A percentile compares a stretch with the other conserved stretches of the same genome.
Evolutionary conservation across 2,113 vertebrate genomes (phyloP).

Genomic region (Pseudorectes ferrugineus): DNA sequence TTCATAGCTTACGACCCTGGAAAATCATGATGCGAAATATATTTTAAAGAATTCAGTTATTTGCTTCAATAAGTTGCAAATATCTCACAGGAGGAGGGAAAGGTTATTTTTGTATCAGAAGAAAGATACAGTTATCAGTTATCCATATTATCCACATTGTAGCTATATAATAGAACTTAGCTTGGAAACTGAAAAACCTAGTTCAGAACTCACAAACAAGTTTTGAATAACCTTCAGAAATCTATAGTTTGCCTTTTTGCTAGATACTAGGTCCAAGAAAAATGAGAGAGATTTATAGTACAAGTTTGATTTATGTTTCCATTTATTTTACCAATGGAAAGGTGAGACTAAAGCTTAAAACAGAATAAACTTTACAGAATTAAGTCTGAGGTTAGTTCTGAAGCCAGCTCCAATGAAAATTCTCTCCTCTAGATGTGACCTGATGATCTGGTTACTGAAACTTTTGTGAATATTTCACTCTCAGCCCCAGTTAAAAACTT

Average conservation of each 20-base stretch:
- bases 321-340: not conserved
- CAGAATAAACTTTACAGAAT: not conserved
- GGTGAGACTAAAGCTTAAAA: not conserved
- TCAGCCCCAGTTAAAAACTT: not conserved
- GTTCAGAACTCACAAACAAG: not conserved
- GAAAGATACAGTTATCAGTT: not conserved
- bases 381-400: not conserved
- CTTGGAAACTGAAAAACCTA: not conserved
- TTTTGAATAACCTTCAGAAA: conserved; percentile 11
- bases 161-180: not conserved
- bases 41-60: not conserved
- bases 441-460: not conserved
- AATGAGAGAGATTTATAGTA: not conserved
- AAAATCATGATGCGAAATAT: not conserved
- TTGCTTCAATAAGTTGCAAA: not conserved
- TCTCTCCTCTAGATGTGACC: not conserved
- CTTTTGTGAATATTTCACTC: not conserved
- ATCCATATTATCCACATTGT: not conserved
- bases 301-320: conserved; percentile 20
- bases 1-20: not conserved
- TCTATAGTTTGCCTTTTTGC: not conserved
- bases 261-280: not conserved
- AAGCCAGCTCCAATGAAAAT: not conserved
- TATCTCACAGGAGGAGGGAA: not conserved
- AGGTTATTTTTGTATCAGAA: not conserved